These are phyloP conservation scores for Hetaerina americana DNA, from an alignment of 1,140 invertebrate genomes.

Conservation along the genomic window DNA sequence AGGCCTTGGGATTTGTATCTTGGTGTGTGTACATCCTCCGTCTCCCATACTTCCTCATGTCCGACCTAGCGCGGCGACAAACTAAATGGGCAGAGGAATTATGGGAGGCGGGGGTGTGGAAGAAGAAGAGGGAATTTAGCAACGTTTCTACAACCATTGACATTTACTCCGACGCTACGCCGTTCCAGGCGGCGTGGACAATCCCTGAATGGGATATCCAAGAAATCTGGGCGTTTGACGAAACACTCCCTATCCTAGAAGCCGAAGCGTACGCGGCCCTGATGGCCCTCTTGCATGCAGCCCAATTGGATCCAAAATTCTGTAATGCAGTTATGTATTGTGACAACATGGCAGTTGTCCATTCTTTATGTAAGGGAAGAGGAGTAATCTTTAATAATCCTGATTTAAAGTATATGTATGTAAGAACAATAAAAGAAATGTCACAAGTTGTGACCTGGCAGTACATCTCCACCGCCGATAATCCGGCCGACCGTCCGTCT, in stretches of 20 bases:
- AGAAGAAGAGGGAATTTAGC: background rate
- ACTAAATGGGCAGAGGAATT: background rate
- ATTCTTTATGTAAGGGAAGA: background rate
- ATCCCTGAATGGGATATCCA: background rate
- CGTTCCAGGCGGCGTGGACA: background rate
- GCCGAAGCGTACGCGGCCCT: background rate
- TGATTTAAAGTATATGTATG: background rate
- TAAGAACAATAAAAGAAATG: background rate
- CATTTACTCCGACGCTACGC: background rate
- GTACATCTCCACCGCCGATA: background rate
- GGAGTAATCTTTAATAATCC: background rate
- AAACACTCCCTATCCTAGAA: background rate
- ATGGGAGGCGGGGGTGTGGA: background rate
- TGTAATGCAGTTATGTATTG: background rate
- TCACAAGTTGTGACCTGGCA: background rate
- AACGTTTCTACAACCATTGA: background rate
- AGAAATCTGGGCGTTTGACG: background rate
- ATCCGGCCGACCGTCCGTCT: too few relatives aligned
- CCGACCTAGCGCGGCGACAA: background rate
- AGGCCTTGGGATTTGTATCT: background rate
- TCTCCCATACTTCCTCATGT: background rate
- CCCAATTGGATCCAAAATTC: background rate
- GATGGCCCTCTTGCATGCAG: background rate
- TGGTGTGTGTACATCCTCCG: background rate
- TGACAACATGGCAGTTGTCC: background rate